phyloP scores from a whole-genome alignment of 2,113 vertebrate genomes.

The Maccullochella peelii region DNA sequence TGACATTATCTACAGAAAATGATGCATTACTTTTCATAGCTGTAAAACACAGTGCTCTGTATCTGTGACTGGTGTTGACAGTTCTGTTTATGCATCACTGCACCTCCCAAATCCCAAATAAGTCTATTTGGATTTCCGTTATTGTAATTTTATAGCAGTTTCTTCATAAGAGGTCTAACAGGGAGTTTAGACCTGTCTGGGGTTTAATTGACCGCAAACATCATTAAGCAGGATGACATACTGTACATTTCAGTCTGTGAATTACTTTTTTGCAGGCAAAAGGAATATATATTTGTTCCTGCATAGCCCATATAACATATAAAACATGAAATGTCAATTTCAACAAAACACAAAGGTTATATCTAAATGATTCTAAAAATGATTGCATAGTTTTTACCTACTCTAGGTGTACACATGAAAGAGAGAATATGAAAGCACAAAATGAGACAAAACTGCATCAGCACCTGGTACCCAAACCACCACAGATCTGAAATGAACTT shows the following conservation, averaged over 20 bases:
- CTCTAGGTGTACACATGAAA: conserved; percentile 4
- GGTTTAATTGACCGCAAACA: neutral
- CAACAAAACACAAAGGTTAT: neutral
- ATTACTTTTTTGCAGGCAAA: neutral
- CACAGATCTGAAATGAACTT: conserved; percentile 3
- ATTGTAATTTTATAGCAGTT: neutral
- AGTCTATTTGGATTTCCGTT: neutral
- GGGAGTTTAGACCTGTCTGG: neutral
- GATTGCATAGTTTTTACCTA: neutral
- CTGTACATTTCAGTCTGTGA: neutral
- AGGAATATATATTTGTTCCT: no score
- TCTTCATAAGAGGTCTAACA: neutral
- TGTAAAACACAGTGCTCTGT: neutral
- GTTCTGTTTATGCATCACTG: neutral
- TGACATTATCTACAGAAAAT: neutral
- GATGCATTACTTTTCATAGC: neutral
- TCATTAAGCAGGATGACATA: neutral
- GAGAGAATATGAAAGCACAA: conserved; percentile 8
- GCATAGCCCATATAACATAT: neutral
- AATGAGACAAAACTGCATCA: neutral
- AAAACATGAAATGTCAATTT: neutral
- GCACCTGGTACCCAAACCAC: neutral
- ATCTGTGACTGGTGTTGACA: neutral
- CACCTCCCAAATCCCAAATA: neutral
- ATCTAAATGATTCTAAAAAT: conserved; percentile 4